phyloP scores from a whole-genome alignment of 2,888 invertebrate species.

The Drosophila sordidapex region DNA sequence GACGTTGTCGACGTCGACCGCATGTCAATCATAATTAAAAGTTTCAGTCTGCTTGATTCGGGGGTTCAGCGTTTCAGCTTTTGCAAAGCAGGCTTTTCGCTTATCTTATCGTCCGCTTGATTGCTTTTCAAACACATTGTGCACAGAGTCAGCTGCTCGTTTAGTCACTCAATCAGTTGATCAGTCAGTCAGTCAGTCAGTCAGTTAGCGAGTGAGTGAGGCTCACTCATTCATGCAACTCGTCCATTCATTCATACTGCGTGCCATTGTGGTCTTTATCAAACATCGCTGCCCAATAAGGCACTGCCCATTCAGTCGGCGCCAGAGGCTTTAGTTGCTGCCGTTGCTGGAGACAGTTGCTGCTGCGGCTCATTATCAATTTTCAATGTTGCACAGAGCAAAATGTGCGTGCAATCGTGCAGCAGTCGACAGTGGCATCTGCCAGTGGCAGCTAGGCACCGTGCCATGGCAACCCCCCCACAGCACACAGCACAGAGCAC shows the following conservation, averaged over 20 bases:
- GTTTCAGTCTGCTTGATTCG: constrained; percentile 40
- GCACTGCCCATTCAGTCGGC: constrained; percentile 33
- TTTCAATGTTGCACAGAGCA: constrained; percentile 60
- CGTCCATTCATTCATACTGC: constrained; percentile 44
- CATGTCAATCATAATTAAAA: constrained; percentile 80
- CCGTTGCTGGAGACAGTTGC: constrained; percentile 4
- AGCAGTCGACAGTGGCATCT: constrained; percentile 50
- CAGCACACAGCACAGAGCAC: neutral
- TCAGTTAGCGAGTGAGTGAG: constrained; percentile 27
- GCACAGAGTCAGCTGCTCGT: constrained; percentile 37
- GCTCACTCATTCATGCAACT: constrained; percentile 52
- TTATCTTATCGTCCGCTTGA: constrained; percentile 76
- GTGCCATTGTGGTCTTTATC: constrained; percentile 40
- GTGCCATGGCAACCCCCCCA: constrained; percentile 29
- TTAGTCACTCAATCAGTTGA: constrained; percentile 22
- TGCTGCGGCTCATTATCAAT: constrained; percentile 75
- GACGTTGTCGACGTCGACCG: constrained; percentile 54
- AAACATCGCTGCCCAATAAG: constrained; percentile 65
- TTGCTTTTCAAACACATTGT: constrained; percentile 62
- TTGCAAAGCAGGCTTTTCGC: constrained; percentile 29
- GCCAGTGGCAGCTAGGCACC: constrained; percentile 60
- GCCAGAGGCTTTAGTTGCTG: constrained; percentile 10
- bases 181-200: constrained; percentile 24
- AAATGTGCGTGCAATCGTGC: constrained; percentile 66
- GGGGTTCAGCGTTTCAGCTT: constrained; percentile 32